Conservation (phyloP, 1,140 invertebrate genomes). For the Steinernema feltiae region DNA sequence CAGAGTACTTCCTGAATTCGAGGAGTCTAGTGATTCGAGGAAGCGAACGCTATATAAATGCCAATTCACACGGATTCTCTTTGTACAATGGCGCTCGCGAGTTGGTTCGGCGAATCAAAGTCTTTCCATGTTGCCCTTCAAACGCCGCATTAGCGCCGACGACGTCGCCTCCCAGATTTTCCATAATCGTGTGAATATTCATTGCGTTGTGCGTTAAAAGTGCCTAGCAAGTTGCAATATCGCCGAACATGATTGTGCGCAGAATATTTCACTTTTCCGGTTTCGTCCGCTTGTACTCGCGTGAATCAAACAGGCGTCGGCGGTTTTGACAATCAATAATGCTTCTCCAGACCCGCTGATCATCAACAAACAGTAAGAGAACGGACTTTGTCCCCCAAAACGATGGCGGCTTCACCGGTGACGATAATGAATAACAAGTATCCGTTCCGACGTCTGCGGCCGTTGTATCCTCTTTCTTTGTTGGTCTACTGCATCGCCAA, state of each 20-base stretch:
- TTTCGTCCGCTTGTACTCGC: too few species aligned
- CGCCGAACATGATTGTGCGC: too few species aligned
- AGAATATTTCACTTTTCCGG: too few species aligned
- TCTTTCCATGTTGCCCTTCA: conserved; percentile 32
- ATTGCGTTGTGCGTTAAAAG: neutral
- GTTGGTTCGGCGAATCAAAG: too few species aligned
- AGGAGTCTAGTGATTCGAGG: too few species aligned
- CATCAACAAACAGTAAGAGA: neutral
- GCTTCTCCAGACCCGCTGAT: neutral
- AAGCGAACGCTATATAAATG: too few species aligned
- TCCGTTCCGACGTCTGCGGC: neutral
- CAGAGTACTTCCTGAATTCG: too few species aligned
- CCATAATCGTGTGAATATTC: conserved; percentile 9
- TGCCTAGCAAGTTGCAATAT: neutral
- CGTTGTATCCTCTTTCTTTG: neutral
- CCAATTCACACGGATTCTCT: too few species aligned
- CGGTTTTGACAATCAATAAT: too few species aligned
- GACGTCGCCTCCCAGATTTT: conserved; percentile 17
- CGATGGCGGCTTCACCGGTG: neutral
- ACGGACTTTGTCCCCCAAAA: neutral
- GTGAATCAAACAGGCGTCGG: too few species aligned
- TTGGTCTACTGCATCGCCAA: neutral
- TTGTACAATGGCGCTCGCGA: too few species aligned
- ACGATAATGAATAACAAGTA: conserved; percentile 11
- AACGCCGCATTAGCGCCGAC: conserved; percentile 25